Evolutionary conservation across 2,113 vertebrate genomes (phyloP).

Genomic region (Tychaedon coryphoeus): DNA sequence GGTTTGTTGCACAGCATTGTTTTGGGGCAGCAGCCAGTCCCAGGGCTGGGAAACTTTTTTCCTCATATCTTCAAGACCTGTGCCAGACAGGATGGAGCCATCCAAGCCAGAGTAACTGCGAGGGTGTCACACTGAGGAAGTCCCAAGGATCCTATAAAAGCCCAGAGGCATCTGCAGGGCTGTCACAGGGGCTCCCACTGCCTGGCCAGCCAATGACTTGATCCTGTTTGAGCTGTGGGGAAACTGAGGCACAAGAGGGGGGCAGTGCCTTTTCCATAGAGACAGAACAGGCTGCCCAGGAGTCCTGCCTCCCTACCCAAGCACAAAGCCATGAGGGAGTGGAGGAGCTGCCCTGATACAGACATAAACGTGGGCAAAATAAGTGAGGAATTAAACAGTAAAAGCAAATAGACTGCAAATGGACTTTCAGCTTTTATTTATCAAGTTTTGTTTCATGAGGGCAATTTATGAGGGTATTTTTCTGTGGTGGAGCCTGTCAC

Average conservation of each 20-base stretch:
- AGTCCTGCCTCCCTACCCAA: neutral
- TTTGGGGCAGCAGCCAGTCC: neutral
- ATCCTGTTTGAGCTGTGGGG: neutral
- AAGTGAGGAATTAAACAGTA: neutral
- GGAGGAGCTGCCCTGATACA: neutral
- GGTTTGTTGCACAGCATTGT: neutral
- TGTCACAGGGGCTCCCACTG: neutral
- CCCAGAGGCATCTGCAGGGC: neutral
- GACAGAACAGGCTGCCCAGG: neutral
- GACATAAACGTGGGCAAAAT: accelerated
- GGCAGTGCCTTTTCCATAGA: neutral
- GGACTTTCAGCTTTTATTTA: neutral
- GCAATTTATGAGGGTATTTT: neutral
- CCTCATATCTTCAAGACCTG: accelerated
- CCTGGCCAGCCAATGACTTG: accelerated
- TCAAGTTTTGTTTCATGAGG: accelerated
- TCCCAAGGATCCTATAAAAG: neutral
- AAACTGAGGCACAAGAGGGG: neutral
- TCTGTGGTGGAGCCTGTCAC: accelerated
- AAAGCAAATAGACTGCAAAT: neutral
- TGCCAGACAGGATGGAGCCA: neutral
- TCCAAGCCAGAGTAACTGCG: accelerated
- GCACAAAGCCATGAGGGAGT: accelerated
- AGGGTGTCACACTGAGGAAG: neutral
- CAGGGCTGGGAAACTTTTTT: neutral